Percentiles rank a stretch among this genome's conserved stretches.
phyloP scores from a whole-genome alignment of 2,113 vertebrate species.

The Australoheros scitulus region DNA sequence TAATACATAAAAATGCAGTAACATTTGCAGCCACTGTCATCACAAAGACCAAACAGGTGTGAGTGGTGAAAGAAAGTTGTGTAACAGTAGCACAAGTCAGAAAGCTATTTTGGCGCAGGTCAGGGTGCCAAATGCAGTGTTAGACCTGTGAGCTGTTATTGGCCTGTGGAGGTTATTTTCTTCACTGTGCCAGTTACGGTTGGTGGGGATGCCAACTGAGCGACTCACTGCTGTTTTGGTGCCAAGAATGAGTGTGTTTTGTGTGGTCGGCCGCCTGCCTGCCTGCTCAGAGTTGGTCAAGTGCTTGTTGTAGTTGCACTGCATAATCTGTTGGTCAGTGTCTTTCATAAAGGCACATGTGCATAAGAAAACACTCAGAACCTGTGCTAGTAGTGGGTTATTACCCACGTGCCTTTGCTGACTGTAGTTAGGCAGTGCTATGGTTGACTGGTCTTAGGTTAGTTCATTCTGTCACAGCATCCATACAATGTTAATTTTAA shows the following conservation, averaged over 20 bases:
- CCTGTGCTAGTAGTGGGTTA: neutral
- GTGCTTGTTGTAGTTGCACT: neutral
- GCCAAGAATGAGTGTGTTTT: neutral
- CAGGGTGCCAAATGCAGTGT: neutral
- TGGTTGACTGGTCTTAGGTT: neutral
- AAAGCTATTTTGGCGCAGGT: neutral
- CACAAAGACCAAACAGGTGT: neutral
- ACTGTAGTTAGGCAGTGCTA: neutral
- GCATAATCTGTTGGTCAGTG: neutral
- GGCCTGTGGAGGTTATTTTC: slow-evolving; percentile 8
- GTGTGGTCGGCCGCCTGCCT: neutral
- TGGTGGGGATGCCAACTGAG: neutral
- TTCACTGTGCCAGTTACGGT: neutral
- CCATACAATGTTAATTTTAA: neutral
- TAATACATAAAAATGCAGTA: too few species aligned
- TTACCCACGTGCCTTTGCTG: neutral
- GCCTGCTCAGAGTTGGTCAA: neutral
- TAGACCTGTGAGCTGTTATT: neutral
- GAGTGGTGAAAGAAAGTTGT: neutral
- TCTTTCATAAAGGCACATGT: neutral
- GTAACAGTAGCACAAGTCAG: neutral
- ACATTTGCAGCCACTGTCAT: neutral
- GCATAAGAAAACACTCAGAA: neutral
- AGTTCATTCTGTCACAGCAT: neutral
- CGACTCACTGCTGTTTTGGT: neutral